Conservation (phyloP, 2,113 vertebrate species). For the Pelodiscus sinensis region DNA sequence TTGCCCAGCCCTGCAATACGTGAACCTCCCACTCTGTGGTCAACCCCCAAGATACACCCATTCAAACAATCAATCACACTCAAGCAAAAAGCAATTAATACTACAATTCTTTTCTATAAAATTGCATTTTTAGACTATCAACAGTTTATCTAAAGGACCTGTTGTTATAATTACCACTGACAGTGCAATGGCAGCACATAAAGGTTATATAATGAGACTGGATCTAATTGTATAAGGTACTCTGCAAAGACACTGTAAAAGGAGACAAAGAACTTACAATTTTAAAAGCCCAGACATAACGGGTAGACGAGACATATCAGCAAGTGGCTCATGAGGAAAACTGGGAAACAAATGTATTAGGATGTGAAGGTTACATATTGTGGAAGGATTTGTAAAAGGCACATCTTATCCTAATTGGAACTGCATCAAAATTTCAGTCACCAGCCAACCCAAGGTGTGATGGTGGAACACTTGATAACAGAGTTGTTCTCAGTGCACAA, state of each 20-base stretch:
- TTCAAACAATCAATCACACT: not conserved
- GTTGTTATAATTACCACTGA: not conserved
- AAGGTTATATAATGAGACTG: not conserved
- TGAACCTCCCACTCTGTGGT: not conserved
- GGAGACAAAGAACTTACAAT: not conserved
- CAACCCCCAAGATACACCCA: not conserved
- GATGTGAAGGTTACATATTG: not conserved
- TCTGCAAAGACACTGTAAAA: not conserved
- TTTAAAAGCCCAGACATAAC: not conserved
- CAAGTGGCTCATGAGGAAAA: not conserved
- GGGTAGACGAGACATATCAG: not conserved
- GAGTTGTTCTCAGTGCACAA: not conserved
- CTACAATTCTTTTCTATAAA: not conserved
- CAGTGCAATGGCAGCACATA: not conserved
- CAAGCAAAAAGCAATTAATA: not conserved
- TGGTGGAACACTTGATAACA: not conserved
- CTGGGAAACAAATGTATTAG: not conserved
- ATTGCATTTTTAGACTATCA: not conserved
- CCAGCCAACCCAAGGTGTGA: rapidly evolving
- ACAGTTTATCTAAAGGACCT: not conserved
- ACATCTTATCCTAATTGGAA: not conserved
- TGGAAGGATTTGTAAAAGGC: not conserved
- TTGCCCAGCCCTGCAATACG: too few relatives aligned
- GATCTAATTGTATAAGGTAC: not conserved
- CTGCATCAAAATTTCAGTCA: not conserved